Base-by-base conservation (phyloP, 2,113 vertebrate species). In the Corythornis cristatus region DNA sequence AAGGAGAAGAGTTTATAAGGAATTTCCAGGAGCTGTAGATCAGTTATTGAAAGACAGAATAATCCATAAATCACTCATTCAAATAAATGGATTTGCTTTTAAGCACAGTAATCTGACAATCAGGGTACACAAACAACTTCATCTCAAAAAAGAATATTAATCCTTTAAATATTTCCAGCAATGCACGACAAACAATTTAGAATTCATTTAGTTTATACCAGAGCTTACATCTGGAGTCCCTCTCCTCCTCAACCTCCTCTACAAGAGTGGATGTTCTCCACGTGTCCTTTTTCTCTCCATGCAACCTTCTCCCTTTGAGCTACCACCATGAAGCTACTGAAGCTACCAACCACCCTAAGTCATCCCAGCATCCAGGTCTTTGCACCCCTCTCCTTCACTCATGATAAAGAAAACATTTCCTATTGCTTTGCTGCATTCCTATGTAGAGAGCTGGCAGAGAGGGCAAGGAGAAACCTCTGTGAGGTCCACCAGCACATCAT, bases 231-330 rank as follows among this genome's bases (percentile, higher is more conserved):
- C 2, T 20, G 35, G 31, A 89, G 5, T 8, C 12, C 16, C 40
- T 45, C 46, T 73, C 31, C 40, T 88, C 31, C 65, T 60, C 45
- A 37, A n/a, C 35, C 40, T 37, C 8, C 29, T 28, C 82, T 76
- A 23, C 0, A 0, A 57, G 22, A 8, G 9, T 0, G 4, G 58
- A 83, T 17, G 37, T 68, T 78, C 62, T 79, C 37, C 62, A 46
- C 0, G 0, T 15, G 18, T 76, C 33, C 71, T 57, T 61, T 62
- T 29, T 19, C 54, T 42, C 40, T 28, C 28, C 14, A 17, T 31
- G 28, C 48, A 75, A 68, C 51, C 13, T 56, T 43, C 73, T 81
- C 29, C 48, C 71, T 29, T 29, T n/a, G 14, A 84, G 65, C 9
- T 72, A 42, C 66, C 74, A 65, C 45, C 48, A 56, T 0, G 1